phyloP scores from a whole-genome alignment of 2,888 invertebrate species.

The Tiliacea citrago region DNA sequence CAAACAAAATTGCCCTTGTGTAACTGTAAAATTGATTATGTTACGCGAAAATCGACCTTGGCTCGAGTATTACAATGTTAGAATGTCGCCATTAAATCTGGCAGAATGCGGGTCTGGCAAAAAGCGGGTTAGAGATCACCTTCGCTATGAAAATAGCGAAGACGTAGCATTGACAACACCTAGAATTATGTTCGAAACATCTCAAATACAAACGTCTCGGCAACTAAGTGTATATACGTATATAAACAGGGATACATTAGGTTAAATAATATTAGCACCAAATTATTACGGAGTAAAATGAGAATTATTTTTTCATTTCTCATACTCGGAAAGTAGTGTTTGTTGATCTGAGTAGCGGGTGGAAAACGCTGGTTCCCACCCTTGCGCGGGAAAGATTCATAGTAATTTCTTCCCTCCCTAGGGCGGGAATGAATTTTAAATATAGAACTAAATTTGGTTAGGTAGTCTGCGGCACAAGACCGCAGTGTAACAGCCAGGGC shows the following conservation, averaged over 20 bases:
- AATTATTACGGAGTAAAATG: not conserved
- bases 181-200: constrained; percentile 58
- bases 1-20: constrained; percentile 55
- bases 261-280: not conserved
- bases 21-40: constrained; percentile 48
- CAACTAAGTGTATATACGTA: constrained; percentile 1
- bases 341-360: no score
- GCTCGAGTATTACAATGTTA: constrained; percentile 48
- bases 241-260: not conserved
- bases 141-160: constrained; percentile 69
- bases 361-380: no score
- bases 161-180: constrained; percentile 66
- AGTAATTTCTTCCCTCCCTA: no score
- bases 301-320: no score
- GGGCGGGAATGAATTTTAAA: no score
- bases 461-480: no score
- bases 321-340: no score
- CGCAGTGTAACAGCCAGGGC: no score
- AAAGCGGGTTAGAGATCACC: constrained; percentile 65
- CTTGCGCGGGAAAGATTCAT: no score
- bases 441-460: no score
- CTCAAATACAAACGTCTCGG: constrained; percentile 34
- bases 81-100: constrained; percentile 60
- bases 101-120: constrained; percentile 52
- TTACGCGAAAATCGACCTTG: constrained; percentile 69